Evolutionary conservation across 2,888 invertebrate genomes (phyloP).

Genomic region (Drosophila pseudotalamancana): DNA sequence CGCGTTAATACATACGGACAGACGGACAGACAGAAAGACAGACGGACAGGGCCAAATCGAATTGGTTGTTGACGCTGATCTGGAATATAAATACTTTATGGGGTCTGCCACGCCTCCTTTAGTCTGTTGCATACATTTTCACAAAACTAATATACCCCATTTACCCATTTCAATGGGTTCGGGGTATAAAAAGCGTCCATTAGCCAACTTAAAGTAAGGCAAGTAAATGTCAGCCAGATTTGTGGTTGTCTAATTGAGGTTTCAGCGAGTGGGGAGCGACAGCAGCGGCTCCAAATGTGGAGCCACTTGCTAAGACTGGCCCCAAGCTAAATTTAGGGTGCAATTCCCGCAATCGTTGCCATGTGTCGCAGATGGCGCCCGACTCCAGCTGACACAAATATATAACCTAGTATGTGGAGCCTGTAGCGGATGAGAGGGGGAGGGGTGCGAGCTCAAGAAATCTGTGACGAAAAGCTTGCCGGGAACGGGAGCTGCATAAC

Average conservation of each 20-base stretch:
- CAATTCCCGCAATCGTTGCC: slow-evolving; percentile 81
- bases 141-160: too few species aligned
- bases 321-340: slow-evolving; percentile 79
- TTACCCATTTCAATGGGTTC: too few species aligned
- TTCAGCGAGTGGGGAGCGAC: slow-evolving; percentile 33
- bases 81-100: too few species aligned
- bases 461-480: slow-evolving; percentile 65
- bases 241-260: slow-evolving; percentile 66
- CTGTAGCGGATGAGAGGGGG: slow-evolving; percentile 20
- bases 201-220: too few species aligned
- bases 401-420: slow-evolving; percentile 14
- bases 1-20: too few species aligned
- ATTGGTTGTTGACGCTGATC: too few species aligned
- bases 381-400: slow-evolving; percentile 58
- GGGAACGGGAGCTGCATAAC: slow-evolving; percentile 58
- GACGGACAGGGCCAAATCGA: too few species aligned
- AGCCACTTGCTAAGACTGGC: slow-evolving; percentile 38
- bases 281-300: neutral
- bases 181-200: too few species aligned
- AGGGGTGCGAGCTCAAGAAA: slow-evolving; percentile 40
- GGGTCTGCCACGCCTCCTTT: too few species aligned
- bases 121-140: too few species aligned
- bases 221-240: slow-evolving; percentile 73
- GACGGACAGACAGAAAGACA: too few species aligned
- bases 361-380: slow-evolving; percentile 71